Evolutionary conservation across 2,797 vertebrate species (phyloP), one percentile per base, ranked within the genome.

Genomic region (Chrosomus eos): DNA sequence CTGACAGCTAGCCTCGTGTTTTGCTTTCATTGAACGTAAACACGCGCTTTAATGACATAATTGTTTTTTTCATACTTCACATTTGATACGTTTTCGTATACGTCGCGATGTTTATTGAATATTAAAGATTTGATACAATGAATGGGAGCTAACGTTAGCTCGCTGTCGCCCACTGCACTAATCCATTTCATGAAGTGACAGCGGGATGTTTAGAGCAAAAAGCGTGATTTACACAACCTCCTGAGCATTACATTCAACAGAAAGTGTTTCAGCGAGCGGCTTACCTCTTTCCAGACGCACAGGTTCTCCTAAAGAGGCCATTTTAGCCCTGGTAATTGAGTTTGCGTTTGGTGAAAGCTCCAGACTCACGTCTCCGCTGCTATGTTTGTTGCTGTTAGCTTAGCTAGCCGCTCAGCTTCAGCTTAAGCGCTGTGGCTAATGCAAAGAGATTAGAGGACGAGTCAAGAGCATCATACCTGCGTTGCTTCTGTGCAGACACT

Each of bases 231-330:
- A 38, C 40, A 64, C 55, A 80, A 40, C 4, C 33, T 36, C 26
- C 28, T n/a, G 13, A 58, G 14, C 31, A 8, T 72, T 33, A 14
- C 8, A 67, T 62, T 36, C 1, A 33, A 68, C 11, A 80, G 45
- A 71, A 28, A 77, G 23, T 48, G 9, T 71, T 55, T 40, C 19
- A 43, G 3, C 3, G 7, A 45, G 18, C 21, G 60, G 26, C 89
- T 96, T 93, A 98, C 98, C 98, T 95, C 97, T 93, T 93, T 99
- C 97, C 94, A 99, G 86, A 72, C 97, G 95, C 55, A 99, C 97
- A 19, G 98, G 96, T 75, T 99, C 98, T 0, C 97, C 96, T 62
- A 97, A 90, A 79, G 97, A 96, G 91, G 98, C 98, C 98, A 99
- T 99, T 92, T 73, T 85, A 85, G 71, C 79, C 84, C 75, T 75